Percentiles rank a stretch among this genome's conserved stretches.
phyloP scores from a whole-genome alignment of 2,113 vertebrate species.

The Boleophthalmus pectinirostris region DNA sequence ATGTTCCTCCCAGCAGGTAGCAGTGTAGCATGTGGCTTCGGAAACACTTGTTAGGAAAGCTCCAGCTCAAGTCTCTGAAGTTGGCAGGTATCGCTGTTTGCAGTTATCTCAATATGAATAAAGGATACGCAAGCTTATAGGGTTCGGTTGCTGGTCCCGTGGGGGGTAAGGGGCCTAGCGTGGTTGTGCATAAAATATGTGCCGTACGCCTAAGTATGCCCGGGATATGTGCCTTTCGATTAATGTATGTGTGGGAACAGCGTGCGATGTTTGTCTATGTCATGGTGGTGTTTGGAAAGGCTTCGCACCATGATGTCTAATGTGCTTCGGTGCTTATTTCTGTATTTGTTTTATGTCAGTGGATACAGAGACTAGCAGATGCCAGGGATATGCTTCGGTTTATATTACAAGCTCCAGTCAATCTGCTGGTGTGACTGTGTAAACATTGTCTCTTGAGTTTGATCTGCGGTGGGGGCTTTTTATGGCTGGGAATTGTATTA shows the following conservation, averaged over 20 bases:
- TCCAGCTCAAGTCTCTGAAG: conserved; percentile 21
- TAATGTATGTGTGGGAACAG: conserved; percentile 23
- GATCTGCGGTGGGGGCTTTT: neutral
- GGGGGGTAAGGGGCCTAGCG: conserved; percentile 14
- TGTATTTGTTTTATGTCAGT: conserved; percentile 29
- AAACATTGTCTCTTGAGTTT: neutral
- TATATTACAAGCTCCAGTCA: neutral
- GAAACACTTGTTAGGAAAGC: conserved; percentile 57
- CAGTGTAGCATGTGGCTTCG: conserved; percentile 48
- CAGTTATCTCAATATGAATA: conserved; percentile 57
- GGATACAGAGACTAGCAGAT: conserved; percentile 32
- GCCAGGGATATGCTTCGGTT: conserved; percentile 7
- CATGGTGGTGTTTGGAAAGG: conserved; percentile 26
- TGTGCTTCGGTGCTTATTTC: neutral
- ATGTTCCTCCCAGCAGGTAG: conserved; percentile 63
- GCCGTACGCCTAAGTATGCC: conserved; percentile 24
- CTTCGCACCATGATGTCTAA: conserved; percentile 8
- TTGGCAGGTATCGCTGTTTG: conserved; percentile 58
- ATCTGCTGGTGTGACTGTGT: neutral
- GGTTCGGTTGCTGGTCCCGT: conserved; percentile 20
- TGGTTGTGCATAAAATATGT: conserved; percentile 49
- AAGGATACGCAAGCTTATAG: conserved; percentile 40
- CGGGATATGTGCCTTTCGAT: conserved; percentile 26
- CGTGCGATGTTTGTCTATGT: conserved; percentile 7
- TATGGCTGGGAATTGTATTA: neutral